Evolutionary conservation across 2,797 vertebrate genomes (phyloP).

Genomic region (Macropodus opercularis): DNA sequence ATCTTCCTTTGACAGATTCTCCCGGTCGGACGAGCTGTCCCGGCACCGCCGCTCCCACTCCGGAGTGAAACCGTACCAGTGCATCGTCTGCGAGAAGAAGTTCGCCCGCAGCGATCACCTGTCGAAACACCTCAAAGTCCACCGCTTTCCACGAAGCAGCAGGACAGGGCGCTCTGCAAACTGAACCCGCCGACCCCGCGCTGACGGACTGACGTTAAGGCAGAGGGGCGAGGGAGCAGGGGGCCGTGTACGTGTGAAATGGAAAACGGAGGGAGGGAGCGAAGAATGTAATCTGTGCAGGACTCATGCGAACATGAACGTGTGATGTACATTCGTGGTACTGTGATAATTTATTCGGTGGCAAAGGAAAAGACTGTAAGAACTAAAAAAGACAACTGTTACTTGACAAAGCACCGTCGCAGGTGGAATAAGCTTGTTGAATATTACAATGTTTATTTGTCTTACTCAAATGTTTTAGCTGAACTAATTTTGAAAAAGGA

Average conservation of each 20-base stretch:
- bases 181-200: constrained; percentile 78
- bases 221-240: not conserved
- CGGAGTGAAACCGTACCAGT: constrained; percentile 95
- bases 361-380: constrained; percentile 70
- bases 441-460: constrained; percentile 71
- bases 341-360: constrained; percentile 85
- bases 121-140: constrained; percentile 97
- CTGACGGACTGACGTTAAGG: constrained; percentile 53
- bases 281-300: constrained; percentile 44
- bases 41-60: constrained; percentile 94
- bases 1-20: constrained; percentile 84
- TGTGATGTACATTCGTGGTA: constrained; percentile 73
- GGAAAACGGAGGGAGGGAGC: constrained; percentile 34
- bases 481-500: constrained; percentile 59
- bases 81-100: constrained; percentile 94
- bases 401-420: constrained; percentile 79
- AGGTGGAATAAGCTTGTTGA: constrained; percentile 78
- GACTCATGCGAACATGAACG: constrained; percentile 54
- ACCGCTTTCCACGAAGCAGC: constrained; percentile 93
- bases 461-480: constrained; percentile 64
- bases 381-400: constrained; percentile 77
- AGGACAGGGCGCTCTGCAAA: constrained; percentile 87
- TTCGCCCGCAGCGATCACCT: constrained; percentile 97
- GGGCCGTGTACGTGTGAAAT: constrained; percentile 22
- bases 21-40: constrained; percentile 93